Conservation (phyloP, 92 coral and sea anemone genomes). For the Epizoanthus fatuus region DNA sequence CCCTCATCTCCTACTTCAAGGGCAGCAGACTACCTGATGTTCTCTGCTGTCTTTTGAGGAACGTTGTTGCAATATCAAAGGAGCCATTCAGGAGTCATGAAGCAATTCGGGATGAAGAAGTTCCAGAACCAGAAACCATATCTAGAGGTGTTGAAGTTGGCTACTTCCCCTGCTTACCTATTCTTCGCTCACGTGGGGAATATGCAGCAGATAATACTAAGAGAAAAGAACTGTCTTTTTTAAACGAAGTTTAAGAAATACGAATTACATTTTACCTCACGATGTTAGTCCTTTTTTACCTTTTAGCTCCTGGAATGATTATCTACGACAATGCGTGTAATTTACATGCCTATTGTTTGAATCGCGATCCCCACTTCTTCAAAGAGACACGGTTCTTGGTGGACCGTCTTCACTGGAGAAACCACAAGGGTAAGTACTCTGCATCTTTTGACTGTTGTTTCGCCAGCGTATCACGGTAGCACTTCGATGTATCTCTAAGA, state of each 20-base stretch:
- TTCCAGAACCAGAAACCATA: no score
- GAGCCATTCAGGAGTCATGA: neutral
- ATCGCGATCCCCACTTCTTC: slow-evolving; percentile 72
- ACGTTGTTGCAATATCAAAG: neutral
- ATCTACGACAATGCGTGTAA: slow-evolving; percentile 78
- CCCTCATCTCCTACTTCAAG: neutral
- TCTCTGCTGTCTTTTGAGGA: no score
- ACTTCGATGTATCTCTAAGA: no score
- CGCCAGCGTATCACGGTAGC: neutral
- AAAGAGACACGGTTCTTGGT: slow-evolving; percentile 56
- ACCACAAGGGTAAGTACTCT: slow-evolving; percentile 54
- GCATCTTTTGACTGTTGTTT: neutral
- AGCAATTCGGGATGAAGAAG: neutral
- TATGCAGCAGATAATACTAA: neutral
- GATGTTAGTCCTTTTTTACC: no score
- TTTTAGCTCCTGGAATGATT: slow-evolving; percentile 53
- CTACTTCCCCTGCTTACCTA: neutral
- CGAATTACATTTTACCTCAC: no score
- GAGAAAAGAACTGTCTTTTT: no score
- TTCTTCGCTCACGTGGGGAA: slow-evolving; percentile 14
- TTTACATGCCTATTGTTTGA: slow-evolving; percentile 64
- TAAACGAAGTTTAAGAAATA: no score
- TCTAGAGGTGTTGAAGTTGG: neutral
- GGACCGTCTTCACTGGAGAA: slow-evolving; percentile 71
- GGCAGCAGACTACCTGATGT: neutral